phyloP scores from a whole-genome alignment of 1,140 invertebrate genomes.

The Drosophila micromelanica region DNA sequence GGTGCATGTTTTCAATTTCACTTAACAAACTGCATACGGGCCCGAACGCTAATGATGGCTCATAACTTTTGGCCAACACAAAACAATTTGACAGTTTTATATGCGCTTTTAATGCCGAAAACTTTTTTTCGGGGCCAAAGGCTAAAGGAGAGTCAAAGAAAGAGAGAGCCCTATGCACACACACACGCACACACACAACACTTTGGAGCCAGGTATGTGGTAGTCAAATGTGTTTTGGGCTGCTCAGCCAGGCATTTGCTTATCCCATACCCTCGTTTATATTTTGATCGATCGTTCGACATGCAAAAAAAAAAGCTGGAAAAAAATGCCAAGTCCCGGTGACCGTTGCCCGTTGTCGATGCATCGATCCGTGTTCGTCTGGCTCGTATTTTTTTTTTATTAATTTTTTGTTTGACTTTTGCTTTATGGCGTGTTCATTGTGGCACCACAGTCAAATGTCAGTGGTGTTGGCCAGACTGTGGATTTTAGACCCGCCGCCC shows the following conservation, averaged over 20 bases:
- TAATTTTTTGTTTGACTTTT: slow-evolving; percentile 83
- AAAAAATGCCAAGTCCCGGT: slow-evolving; percentile 38
- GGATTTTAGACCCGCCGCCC: slow-evolving; percentile 1
- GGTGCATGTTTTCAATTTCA: slow-evolving; percentile 73
- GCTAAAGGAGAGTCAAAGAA: slow-evolving; percentile 17
- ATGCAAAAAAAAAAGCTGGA: slow-evolving; percentile 70
- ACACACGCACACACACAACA: neutral
- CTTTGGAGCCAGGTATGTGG: slow-evolving; percentile 1
- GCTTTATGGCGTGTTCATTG: slow-evolving; percentile 82
- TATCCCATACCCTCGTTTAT: slow-evolving; percentile 73
- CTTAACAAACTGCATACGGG: slow-evolving; percentile 80
- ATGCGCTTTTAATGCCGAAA: slow-evolving; percentile 75
- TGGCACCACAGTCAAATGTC: slow-evolving; percentile 66
- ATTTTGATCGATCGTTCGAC: slow-evolving; percentile 82
- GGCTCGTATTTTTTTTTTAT: slow-evolving; percentile 57
- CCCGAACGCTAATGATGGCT: slow-evolving; percentile 73
- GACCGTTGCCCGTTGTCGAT: slow-evolving; percentile 37
- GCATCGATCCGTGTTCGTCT: slow-evolving; percentile 12
- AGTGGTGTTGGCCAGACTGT: slow-evolving; percentile 23
- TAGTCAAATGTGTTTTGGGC: slow-evolving; percentile 14
- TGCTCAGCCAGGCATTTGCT: slow-evolving; percentile 56
- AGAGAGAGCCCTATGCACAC: neutral
- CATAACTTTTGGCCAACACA: slow-evolving; percentile 76
- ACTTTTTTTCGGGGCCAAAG: slow-evolving; percentile 39
- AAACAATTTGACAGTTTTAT: slow-evolving; percentile 83